Percentiles rank a stretch among this genome's conserved stretches.
These are phyloP conservation scores for Drosophila kohkoa DNA, from an alignment of 1,140 invertebrate species.

Conservation along the genomic window DNA sequence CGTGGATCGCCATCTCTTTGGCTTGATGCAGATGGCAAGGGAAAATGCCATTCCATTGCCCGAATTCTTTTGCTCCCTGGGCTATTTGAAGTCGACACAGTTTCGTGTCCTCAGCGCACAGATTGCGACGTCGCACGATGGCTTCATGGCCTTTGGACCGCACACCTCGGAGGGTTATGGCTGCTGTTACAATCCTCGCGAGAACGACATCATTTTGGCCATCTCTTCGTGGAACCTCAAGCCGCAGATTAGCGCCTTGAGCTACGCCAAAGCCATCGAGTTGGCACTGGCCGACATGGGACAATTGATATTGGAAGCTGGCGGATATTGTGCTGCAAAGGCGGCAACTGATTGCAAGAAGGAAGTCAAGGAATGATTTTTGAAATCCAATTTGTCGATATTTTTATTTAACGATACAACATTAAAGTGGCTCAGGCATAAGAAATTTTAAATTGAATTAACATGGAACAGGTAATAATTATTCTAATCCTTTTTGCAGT, in stretches of 20 bases:
- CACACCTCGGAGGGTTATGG: slow-evolving; percentile 91
- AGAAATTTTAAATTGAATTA: background rate
- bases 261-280: slow-evolving; percentile 35
- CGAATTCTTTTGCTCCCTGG: slow-evolving; percentile 89
- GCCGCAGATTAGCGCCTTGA: background rate
- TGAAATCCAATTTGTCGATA: slow-evolving; percentile 5
- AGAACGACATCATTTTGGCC: slow-evolving; percentile 89
- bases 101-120: slow-evolving; percentile 94
- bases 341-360: background rate
- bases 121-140: slow-evolving; percentile 90
- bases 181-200: slow-evolving; percentile 93
- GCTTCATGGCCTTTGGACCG: slow-evolving; percentile 94
- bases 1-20: slow-evolving; percentile 94
- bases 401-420: slow-evolving; percentile 20
- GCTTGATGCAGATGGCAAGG: slow-evolving; percentile 92
- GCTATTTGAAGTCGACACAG: slow-evolving; percentile 89
- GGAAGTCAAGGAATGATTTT: background rate
- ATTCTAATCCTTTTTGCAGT: slow-evolving; percentile 92
- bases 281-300: slow-evolving; percentile 41
- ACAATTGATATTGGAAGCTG: slow-evolving; percentile 31
- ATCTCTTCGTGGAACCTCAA: slow-evolving; percentile 87
- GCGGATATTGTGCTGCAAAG: background rate
- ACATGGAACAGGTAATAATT: background rate
- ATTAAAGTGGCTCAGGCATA: slow-evolving; percentile 38
- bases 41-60: slow-evolving; percentile 91